These are phyloP conservation scores for Chrysodeixis includens DNA, from an alignment of 2,888 invertebrate genomes.

Conservation along the genomic window DNA sequence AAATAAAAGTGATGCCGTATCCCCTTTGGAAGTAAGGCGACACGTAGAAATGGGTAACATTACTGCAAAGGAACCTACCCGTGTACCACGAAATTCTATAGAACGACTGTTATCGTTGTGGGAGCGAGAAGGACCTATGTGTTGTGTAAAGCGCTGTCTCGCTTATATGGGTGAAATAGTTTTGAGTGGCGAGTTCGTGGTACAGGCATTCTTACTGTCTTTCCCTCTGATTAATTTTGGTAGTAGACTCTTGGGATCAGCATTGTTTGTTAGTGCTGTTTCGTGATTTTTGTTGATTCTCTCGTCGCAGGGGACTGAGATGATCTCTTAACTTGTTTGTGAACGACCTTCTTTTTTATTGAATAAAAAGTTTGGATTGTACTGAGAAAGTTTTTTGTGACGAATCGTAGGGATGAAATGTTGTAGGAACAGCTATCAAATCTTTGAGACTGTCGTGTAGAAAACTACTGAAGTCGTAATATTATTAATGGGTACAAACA, in stretches of 20 bases:
- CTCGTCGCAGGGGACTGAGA: neutral
- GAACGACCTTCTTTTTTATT: neutral
- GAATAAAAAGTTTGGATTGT: neutral
- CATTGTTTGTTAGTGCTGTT: conserved; percentile 24
- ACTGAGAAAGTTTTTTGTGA: neutral
- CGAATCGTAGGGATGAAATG: neutral
- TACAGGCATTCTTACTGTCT: conserved; percentile 18
- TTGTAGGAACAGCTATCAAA: no score
- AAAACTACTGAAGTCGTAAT: no score
- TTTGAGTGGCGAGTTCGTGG: no score
- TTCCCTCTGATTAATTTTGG: conserved; percentile 51
- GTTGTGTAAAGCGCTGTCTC: no score
- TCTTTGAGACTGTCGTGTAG: neutral
- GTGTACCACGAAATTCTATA: no score
- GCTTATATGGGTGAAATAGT: no score
- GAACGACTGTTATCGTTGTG: no score
- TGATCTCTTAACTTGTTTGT: conserved; percentile 1
- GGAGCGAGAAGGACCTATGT: no score
- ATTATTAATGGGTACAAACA: no score
- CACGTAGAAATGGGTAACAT: conserved; percentile 49
- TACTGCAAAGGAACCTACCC: conserved; percentile 21
- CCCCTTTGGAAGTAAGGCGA: conserved; percentile 48
- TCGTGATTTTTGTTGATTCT: conserved; percentile 12
- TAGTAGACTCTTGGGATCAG: conserved; percentile 37
- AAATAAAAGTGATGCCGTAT: conserved; percentile 36